Percentiles rank a stretch among this genome's conserved stretches.
Evolutionary conservation across 37 sponge, comb jelly and placozoan species (phyloP).

Genomic region (Lycopodina hypogea): DNA sequence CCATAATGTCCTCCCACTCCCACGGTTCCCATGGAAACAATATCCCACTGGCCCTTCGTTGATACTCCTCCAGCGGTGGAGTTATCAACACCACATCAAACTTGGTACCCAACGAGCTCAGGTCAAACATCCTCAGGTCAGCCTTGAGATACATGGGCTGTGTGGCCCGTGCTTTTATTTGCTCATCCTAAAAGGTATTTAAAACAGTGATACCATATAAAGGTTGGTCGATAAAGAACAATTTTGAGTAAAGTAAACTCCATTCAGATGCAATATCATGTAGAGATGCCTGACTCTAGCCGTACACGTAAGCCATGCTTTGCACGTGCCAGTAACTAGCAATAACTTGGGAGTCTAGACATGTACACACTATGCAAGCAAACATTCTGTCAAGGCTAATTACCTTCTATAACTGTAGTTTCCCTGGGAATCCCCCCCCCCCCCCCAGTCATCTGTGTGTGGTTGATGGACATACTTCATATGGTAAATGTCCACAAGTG

Average conservation of each 20-base stretch:
- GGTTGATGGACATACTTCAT: too few relatives aligned
- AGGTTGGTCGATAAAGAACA: background rate
- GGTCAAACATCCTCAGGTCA: slow-evolving; percentile 68
- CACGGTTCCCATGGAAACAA: slow-evolving; percentile 65
- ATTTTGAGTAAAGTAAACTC: background rate
- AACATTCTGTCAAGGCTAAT: too few relatives aligned
- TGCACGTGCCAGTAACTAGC: too few relatives aligned
- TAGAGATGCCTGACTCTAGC: too few relatives aligned
- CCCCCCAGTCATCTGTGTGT: too few relatives aligned
- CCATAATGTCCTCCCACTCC: slow-evolving; percentile 93
- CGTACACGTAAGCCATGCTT: too few relatives aligned
- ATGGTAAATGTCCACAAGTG: too few relatives aligned
- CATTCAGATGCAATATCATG: background rate
- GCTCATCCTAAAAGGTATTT: slow-evolving; percentile 41
- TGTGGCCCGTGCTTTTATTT: slow-evolving; percentile 48
- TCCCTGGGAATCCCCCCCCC: too few relatives aligned
- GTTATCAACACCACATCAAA: slow-evolving; percentile 91
- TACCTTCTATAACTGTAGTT: too few relatives aligned
- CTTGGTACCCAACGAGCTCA: slow-evolving; percentile 52
- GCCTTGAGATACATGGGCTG: slow-evolving; percentile 71
- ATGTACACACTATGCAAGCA: too few relatives aligned
- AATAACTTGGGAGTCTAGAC: too few relatives aligned
- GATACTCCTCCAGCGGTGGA: slow-evolving; percentile 96
- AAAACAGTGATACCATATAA: background rate
- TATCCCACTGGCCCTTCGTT: slow-evolving; percentile 76